These are phyloP conservation scores for Drosophila silvestris DNA, from an alignment of 2,888 invertebrate genomes.

Conservation along the genomic window DNA sequence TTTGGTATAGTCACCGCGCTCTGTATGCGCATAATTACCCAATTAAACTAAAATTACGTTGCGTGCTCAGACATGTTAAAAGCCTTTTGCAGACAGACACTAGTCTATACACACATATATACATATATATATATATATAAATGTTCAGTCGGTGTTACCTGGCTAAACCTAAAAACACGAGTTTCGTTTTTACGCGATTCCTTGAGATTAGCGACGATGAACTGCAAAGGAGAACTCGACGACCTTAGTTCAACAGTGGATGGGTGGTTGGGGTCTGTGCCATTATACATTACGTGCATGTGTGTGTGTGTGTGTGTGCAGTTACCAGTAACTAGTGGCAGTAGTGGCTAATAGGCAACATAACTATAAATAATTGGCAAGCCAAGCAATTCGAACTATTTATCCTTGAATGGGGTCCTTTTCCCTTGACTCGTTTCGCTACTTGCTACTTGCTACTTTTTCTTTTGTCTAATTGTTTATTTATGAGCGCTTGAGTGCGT, in stretches of 20 bases:
- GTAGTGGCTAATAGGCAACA: constrained; percentile 61
- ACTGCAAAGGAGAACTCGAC: background rate
- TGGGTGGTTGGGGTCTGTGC: background rate
- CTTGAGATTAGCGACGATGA: constrained; percentile 49
- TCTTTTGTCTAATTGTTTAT: constrained; percentile 83
- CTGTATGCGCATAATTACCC: constrained; percentile 85
- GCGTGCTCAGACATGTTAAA: constrained; percentile 86
- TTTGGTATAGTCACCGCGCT: constrained; percentile 43
- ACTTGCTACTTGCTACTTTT: constrained; percentile 22
- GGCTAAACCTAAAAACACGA: constrained; percentile 42
- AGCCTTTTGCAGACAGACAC: constrained; percentile 77
- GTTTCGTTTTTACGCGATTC: constrained; percentile 70
- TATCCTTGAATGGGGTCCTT: background rate
- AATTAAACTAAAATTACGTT: constrained; percentile 86
- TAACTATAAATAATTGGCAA: constrained; percentile 77
- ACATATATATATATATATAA: background rate
- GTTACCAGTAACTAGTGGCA: constrained; percentile 34
- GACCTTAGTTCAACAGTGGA: constrained; percentile 4
- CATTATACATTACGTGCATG: background rate
- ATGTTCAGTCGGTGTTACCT: constrained; percentile 26
- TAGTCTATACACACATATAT: background rate
- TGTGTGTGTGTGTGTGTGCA: background rate
- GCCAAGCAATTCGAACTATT: constrained; percentile 16
- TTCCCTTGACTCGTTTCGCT: background rate
- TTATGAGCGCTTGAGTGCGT: constrained; percentile 83